Evolutionary conservation across 2,113 vertebrate species (phyloP), one percentile per base, ranked within the genome.

Genomic region (Cichladusa arquata): DNA sequence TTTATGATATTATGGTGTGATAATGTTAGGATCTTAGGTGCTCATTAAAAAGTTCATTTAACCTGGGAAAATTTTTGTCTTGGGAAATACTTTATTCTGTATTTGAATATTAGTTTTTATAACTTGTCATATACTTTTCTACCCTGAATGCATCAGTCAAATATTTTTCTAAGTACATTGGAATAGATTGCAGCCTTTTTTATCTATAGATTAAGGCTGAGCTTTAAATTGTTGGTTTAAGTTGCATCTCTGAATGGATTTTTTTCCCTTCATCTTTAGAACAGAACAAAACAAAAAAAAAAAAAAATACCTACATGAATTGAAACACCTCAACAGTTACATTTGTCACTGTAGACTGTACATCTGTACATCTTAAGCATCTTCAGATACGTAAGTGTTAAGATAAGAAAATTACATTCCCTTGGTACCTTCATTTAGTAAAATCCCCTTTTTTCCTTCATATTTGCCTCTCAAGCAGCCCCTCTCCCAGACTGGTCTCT

Each of bases 391-490:
- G 10, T 16, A 81, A 17, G 34, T 42, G 4, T 18, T 78, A 69
- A 85, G 12, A 22, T 56, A 56, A 65, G 33, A 74, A 70, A 84
- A 66, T 34, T 1, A 14, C 33, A 11, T 61, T 62, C n/a, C 10
- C 18, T 74, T 53, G 9, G 12, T 50, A 54, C 19, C 2, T 53
- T 19, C 6, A 7, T 56, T 70, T 84, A 66, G 36, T 25, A 67
- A n/a, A 78, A 34, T 33, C 10, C 8, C 6, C 29, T 2, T 67
- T 82, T 81, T 16, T 0, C 17, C 34, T 34, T 54, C 18, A 9
- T 36, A 7, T 24, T n/a, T 6, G 3, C 2, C 1, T 5, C 11
- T 23, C 2, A 2, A 8, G 36, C 24, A 19, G 11, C 8, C 14
- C 2, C 19, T 45, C 5, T 6, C 4, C 15, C 6, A 17, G 33